Base-by-base conservation (phyloP, 2,888 invertebrate genomes). In the Leuctra nigra region DNA sequence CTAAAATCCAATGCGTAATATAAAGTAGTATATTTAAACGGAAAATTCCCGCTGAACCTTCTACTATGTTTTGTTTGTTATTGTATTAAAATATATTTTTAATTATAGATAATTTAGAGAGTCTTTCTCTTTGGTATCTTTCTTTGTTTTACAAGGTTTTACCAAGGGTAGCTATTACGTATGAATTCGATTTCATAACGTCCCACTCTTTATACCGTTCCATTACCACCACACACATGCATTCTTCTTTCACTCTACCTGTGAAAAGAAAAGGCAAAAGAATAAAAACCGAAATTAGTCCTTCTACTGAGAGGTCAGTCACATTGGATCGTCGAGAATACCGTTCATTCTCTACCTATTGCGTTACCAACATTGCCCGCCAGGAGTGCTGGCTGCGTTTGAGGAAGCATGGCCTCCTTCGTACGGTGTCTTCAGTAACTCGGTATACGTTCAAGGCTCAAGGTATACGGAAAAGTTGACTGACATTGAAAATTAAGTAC, bases 241-340 rank as follows among this genome's bases (percentile, higher is more conserved):
- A 29, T 29, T 29, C 29, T 29, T 29, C 29, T 29, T 11, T 11
- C 6, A 23, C 22, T 16, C 44, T 44, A 23, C 44, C 44, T 44
- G 44, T 44, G 23, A 44, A 44, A 44, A 44, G 44, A 44, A 44
- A 44, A 44, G 44, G 4, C 20, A 13, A 3, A 23, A 44, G 44
- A 44, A 44, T 23, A 20, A 23, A 44, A 44, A 44, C 44, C 44
- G 44, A 44, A 44, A 44, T 20, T 22, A 18, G 41, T 41, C 13
- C 44, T n/a, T n/a, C n/a, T n/a, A n/a, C n/a, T 44, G 6, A 9
- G 44, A 44, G 44, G 44, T 44, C 44, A 44, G 20, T 44, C 44
- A 44, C 44, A 44, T 44, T 4, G 38, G 14, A 20, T 20, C 16
- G 16, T 6, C 29, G 29, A 7, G 38, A 44, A 4, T 44, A 6